A percentile compares a stretch with the other conserved stretches of the same genome.
Conservation (phyloP, 2,888 invertebrate genomes). For the Steinernema hermaphroditum region DNA sequence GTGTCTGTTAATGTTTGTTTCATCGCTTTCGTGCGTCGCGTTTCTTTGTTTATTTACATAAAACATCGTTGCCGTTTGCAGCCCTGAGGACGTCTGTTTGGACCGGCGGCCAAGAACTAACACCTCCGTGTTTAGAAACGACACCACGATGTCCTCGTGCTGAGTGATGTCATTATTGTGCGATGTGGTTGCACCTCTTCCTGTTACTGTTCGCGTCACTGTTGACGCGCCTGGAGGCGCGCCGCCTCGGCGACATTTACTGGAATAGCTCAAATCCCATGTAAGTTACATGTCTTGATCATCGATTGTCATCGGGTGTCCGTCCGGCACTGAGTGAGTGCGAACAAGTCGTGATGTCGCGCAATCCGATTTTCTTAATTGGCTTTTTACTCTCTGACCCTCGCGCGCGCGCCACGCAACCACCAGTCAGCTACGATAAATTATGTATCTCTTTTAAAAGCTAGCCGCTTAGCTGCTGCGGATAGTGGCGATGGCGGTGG, state of each 20-base stretch:
- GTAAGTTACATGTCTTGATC: constrained; percentile 40
- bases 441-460: constrained; percentile 30
- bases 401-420: constrained; percentile 13
- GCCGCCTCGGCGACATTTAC: constrained; percentile 45
- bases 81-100: neutral
- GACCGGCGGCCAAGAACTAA: neutral
- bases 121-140: constrained; percentile 7
- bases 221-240: constrained; percentile 13
- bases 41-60: constrained; percentile 4
- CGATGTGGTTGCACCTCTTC: constrained; percentile 13
- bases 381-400: constrained; percentile 31
- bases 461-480: neutral
- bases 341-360: constrained; percentile 30
- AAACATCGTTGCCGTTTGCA: too few relatives aligned
- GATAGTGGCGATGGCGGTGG: neutral
- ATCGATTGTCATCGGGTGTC: constrained; percentile 15
- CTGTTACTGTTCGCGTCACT: constrained; percentile 23
- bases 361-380: constrained; percentile 31
- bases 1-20: too few relatives aligned
- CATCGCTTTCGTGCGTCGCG: neutral
- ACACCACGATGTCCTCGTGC: neutral
- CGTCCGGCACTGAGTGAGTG: constrained; percentile 2
- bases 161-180: constrained; percentile 10
- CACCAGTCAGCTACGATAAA: constrained; percentile 25
- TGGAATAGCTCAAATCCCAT: constrained; percentile 50